Conservation (phyloP, 1,140 invertebrate genomes). For the Lordiphosa stackelbergi region DNA sequence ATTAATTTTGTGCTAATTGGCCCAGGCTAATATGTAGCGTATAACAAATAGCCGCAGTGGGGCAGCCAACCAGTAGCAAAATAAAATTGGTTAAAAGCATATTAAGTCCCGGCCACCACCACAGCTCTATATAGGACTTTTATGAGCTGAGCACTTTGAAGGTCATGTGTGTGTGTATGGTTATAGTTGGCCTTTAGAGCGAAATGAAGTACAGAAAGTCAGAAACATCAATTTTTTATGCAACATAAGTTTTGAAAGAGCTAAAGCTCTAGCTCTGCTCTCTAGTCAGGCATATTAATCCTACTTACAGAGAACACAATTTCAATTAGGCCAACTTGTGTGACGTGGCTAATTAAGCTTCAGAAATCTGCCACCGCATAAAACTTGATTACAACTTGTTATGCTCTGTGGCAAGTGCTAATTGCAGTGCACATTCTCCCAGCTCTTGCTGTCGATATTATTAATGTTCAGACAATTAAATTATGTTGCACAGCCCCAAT, state of each 20-base stretch:
- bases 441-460: constrained; percentile 25
- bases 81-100: constrained; percentile 48
- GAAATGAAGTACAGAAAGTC: too few species aligned
- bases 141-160: too few species aligned
- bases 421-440: constrained; percentile 26
- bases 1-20: constrained; percentile 58
- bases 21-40: constrained; percentile 49
- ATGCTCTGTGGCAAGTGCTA: constrained; percentile 31
- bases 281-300: background rate
- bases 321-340: constrained; percentile 53
- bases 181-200: too few species aligned
- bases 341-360: constrained; percentile 54
- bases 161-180: too few species aligned
- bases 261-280: too few species aligned
- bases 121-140: too few species aligned
- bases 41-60: constrained; percentile 56
- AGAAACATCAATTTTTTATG: too few species aligned
- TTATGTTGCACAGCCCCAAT: constrained; percentile 45
- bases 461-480: constrained; percentile 46
- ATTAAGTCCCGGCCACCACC: constrained; percentile 26
- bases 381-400: constrained; percentile 25
- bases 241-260: too few species aligned
- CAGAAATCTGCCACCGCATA: constrained; percentile 20
- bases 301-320: constrained; percentile 29
- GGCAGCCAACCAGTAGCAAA: background rate